A percentile compares a stretch with the other conserved stretches of the same genome.
phyloP scores from a whole-genome alignment of 2,797 vertebrate genomes.

The Galago senegalensis region DNA sequence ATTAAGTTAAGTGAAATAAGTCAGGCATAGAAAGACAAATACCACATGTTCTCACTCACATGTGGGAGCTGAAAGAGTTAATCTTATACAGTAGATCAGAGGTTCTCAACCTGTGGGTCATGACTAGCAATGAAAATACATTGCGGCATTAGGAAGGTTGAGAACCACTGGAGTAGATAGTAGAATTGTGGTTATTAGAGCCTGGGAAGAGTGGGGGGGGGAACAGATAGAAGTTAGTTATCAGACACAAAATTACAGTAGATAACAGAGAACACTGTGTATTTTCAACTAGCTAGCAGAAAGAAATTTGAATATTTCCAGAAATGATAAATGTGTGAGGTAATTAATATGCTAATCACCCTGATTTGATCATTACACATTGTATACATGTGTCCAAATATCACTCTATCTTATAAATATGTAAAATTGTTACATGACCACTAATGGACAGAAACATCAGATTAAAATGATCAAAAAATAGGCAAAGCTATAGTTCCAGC shows the following conservation, averaged over 20 bases:
- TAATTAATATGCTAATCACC: background rate
- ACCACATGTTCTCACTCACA: background rate
- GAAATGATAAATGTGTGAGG: background rate
- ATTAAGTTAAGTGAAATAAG: too few species aligned
- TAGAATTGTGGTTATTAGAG: background rate
- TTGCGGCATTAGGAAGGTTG: too few species aligned
- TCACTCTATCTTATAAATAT: background rate
- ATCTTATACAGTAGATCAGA: background rate
- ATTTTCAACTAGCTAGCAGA: background rate
- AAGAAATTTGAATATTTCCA: background rate
- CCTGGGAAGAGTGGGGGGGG: background rate
- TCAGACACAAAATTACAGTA: background rate
- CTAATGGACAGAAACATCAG: background rate
- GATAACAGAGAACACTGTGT: background rate
- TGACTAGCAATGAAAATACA: too few species aligned
- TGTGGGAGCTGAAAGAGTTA: background rate
- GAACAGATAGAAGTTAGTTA: background rate
- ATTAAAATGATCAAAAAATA: background rate
- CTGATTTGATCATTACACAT: background rate
- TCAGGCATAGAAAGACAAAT: too few species aligned
- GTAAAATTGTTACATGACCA: background rate
- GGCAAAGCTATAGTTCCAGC: background rate
- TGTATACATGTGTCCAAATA: background rate
- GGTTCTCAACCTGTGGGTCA: too few species aligned
- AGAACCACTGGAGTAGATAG: background rate